A percentile compares a stretch with the other conserved stretches of the same genome.
Conservation (phyloP, 1,140 invertebrate genomes). For the Penaeus japonicus region DNA sequence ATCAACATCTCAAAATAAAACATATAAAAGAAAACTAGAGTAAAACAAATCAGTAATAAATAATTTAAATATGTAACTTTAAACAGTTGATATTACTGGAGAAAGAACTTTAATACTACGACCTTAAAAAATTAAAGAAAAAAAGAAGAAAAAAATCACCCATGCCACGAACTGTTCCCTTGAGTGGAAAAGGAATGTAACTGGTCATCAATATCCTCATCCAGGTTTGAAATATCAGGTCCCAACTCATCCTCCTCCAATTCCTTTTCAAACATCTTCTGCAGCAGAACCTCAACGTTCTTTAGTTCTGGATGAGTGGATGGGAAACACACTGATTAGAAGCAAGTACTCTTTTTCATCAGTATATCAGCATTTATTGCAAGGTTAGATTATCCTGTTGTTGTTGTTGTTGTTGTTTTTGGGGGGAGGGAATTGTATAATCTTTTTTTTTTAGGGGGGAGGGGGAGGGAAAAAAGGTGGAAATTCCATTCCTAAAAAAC, state of each 20-base stretch:
- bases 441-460: no score
- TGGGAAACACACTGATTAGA: no score
- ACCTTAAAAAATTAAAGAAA: not conserved
- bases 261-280: slow-evolving; percentile 59
- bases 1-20: no score
- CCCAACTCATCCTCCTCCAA: slow-evolving; percentile 38
- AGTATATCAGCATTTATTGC: not conserved
- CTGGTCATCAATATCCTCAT: slow-evolving; percentile 34
- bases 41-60: no score
- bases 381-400: not conserved
- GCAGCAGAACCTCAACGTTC: slow-evolving; percentile 56
- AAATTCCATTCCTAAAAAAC: no score
- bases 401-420: no score
- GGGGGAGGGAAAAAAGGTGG: no score
- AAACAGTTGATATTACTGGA: no score
- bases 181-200: not conserved
- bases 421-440: no score
- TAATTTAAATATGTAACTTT: no score
- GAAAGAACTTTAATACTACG: no score
- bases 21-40: no score
- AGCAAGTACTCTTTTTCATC: not conserved
- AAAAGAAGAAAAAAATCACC: not conserved
- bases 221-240: slow-evolving; percentile 31
- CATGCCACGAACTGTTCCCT: slow-evolving; percentile 22
- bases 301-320: slow-evolving; percentile 47